Percentiles rank a stretch among this genome's conserved stretches.
phyloP scores from a whole-genome alignment of 2,113 vertebrate species.

The Physeter macrocephalus region DNA sequence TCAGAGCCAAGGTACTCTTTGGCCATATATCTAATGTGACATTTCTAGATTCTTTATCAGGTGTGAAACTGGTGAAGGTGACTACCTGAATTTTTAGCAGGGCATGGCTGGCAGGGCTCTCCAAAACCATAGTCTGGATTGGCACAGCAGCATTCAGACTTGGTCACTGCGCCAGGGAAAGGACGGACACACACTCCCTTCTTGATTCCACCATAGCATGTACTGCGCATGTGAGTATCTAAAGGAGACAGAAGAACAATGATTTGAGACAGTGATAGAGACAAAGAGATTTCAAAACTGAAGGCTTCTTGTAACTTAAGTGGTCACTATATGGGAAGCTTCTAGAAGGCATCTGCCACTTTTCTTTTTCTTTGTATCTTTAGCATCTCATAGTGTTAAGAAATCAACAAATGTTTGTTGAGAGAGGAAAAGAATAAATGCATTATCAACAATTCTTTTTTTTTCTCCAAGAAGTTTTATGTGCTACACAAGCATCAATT shows the following conservation, averaged over 20 bases:
- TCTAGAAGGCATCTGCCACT: background rate
- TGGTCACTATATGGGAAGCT: background rate
- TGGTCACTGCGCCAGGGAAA: conserved; percentile 95
- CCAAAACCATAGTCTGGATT: conserved; percentile 95
- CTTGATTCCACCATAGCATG: conserved; percentile 95
- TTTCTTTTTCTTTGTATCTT: background rate
- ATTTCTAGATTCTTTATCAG: fast-evolving
- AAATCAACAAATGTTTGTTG: background rate
- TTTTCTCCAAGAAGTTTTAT: background rate
- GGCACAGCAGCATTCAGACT: conserved; percentile 97
- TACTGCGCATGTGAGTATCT: conserved; percentile 98
- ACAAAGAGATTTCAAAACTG: background rate
- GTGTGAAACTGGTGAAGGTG: background rate
- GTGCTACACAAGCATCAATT: background rate
- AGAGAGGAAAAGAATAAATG: background rate
- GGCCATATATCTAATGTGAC: background rate
- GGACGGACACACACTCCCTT: conserved; percentile 94
- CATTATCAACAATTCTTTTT: background rate
- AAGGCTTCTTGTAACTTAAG: background rate
- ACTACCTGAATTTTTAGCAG: conserved; percentile 93
- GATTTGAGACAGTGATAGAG: background rate
- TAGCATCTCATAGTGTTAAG: background rate
- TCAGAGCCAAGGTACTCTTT: background rate
- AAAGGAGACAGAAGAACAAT: background rate
- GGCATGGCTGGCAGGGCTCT: conserved; percentile 95